Evolutionary conservation across 1,140 invertebrate species (phyloP).

Genomic region (Macrobrachium rosenbergii): DNA sequence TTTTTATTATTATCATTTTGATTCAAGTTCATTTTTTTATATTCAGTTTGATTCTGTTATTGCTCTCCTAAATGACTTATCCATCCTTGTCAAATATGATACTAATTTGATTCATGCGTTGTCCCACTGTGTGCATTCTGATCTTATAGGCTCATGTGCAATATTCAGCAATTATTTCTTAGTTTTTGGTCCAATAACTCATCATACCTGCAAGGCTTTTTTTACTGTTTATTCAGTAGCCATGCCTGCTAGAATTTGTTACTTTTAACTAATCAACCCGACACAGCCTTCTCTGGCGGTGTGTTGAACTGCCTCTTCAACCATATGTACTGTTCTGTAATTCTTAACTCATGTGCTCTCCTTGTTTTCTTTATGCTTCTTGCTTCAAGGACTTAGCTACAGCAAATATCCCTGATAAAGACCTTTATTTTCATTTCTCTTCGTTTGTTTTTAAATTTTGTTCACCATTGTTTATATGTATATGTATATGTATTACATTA

Average conservation of each 20-base stretch:
- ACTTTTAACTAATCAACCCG: slow-evolving; percentile 28
- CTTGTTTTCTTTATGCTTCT: slow-evolving; percentile 30
- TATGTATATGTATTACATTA: neutral
- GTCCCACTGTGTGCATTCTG: slow-evolving; percentile 20
- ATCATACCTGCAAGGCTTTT: slow-evolving; percentile 30
- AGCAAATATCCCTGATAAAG: slow-evolving; percentile 24
- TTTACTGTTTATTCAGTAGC: slow-evolving; percentile 15
- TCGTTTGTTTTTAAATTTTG: slow-evolving; percentile 19
- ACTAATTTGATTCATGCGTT: too few relatives aligned
- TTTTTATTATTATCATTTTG: too few relatives aligned
- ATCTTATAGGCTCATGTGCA: slow-evolving; percentile 51
- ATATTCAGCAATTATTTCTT: slow-evolving; percentile 12
- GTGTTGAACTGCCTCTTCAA: slow-evolving; percentile 30
- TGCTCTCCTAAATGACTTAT: neutral
- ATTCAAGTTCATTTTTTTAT: neutral
- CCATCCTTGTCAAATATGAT: too few relatives aligned
- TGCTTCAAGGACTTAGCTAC: slow-evolving; percentile 33
- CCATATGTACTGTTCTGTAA: slow-evolving; percentile 28
- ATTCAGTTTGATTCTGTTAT: neutral
- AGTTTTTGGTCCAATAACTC: neutral
- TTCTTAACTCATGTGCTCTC: neutral
- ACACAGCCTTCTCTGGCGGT: slow-evolving; percentile 18
- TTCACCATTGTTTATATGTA: neutral
- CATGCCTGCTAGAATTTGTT: slow-evolving; percentile 38
- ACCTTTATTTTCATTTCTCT: slow-evolving; percentile 32